Percentiles rank a stretch among this genome's conserved stretches.
Evolutionary conservation across 2,113 vertebrate species (phyloP).

Genomic region (Chionodraco myersi): DNA sequence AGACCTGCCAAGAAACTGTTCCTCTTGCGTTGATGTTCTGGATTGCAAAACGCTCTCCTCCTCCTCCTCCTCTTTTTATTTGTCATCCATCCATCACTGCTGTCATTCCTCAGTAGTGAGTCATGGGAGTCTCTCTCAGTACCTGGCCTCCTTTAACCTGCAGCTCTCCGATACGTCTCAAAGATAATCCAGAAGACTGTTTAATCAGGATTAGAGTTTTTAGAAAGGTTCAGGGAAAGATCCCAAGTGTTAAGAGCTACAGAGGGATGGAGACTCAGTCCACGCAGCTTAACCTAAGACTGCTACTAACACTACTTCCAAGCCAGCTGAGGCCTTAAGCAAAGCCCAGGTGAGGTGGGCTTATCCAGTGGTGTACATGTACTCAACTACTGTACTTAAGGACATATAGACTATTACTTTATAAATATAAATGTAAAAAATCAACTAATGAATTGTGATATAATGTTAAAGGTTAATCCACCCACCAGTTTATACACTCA

Average conservation of each 20-base stretch:
- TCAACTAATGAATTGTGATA: too few relatives aligned
- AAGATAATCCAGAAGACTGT: constrained; percentile 15
- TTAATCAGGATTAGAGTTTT: constrained; percentile 9
- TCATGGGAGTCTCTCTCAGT: constrained; percentile 60
- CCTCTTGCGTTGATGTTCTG: constrained; percentile 52
- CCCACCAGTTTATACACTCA: too few relatives aligned
- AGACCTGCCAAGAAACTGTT: constrained; percentile 63
- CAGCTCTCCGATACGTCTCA: constrained; percentile 5
- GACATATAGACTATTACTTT: too few relatives aligned
- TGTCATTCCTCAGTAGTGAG: constrained; percentile 76
- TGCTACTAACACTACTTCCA: background rate
- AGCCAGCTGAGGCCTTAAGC: background rate
- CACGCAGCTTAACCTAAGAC: background rate
- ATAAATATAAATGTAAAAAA: too few relatives aligned
- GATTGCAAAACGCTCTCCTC: constrained; percentile 32
- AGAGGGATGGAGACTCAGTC: background rate
- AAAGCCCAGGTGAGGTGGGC: background rate
- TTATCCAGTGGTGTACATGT: background rate
- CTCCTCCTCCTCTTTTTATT: constrained; percentile 40
- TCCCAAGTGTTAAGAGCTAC: background rate
- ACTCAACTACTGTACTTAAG: too few relatives aligned
- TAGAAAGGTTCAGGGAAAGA: background rate
- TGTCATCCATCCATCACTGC: constrained; percentile 64
- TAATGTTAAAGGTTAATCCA: too few relatives aligned
- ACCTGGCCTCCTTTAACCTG: constrained; percentile 44